Evolutionary conservation across 1,140 invertebrate genomes (phyloP), one percentile per base, ranked within the genome.

Genomic region (Drosophila kanapiae): DNA sequence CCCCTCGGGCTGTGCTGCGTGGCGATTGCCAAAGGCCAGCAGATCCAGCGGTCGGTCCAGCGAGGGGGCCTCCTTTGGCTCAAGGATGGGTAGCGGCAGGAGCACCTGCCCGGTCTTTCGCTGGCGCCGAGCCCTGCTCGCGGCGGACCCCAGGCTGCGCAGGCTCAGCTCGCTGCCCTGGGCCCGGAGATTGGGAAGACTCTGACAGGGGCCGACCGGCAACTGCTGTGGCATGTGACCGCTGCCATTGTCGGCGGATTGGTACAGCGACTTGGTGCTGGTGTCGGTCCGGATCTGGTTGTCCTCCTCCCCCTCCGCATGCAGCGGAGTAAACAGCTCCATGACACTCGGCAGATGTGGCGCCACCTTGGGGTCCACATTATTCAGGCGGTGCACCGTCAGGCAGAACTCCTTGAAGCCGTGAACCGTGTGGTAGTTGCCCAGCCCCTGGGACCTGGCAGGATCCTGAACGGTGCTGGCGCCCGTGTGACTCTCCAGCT

Each of bases 381-480:
- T 13, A 7, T 75, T 90, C 0, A 81, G 48, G 1, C 74, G 68
- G 10, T 90, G 84, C 75, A 88, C 62, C 40, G 84, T 85, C 11
- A 79, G 54, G 67, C 85, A 90, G n/a, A 90, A 78, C 49, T 88
- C 70, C 40, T 81, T 59, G 16, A 88, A 90, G 0, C 84, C 84
- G 3, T 88, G 84, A 0, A 88, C 85, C 18, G 84, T 88, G 33
- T 88, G 81, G 7, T 90, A 88, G 16, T 64, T 84, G 27, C 51
- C 27, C 18, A 60, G 23, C 1, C 27, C 33, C 23, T 1, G 11
- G 0, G 40, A 29, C 18, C 47, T 47, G 38, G 9, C 8, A 3
- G n/a, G 1, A 1, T 23, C 51, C 51, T 14, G 13, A 71, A 38
- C 81, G 49, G 18, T 75, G 79, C 0, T 37, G 71, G 38, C 2